Evolutionary conservation across 2,113 vertebrate genomes (phyloP), one percentile per base, ranked within the genome.

Genomic region (Uropsilus gracilis): DNA sequence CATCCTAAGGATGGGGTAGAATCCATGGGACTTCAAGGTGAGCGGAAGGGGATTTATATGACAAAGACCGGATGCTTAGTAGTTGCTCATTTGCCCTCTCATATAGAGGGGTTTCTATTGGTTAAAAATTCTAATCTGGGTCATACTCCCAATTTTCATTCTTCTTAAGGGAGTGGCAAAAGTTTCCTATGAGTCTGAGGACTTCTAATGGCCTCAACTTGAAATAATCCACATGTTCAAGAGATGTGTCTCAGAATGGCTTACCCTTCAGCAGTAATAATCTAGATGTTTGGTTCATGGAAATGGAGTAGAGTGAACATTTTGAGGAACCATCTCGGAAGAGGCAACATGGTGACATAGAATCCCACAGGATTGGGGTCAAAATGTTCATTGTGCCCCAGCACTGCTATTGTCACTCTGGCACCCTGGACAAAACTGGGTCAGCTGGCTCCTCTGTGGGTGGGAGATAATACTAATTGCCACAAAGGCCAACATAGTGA

Each of bases 351-450:
- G 20, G 32, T 24, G 80, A 42, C 34, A 0, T 20, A 22, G 44
- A 50, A n/a, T 32, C 30, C 0, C 28, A 28, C 3, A 26, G 46
- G 34, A 24, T 3, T 17, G 26, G 50, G 63, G 22, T 46, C 24
- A 22, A 55, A 82, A 34, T 18, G 26, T 73, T 44, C 14, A 0
- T 46, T 10, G 17, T 63, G 18, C n/a, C 48, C 16, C 28, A 37
- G 32, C 44, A 50, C 16, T 28, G 50, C 75, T 30, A 2, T 28
- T 63, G 5, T 12, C 46, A 4, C 32, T 76, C 9, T 63, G 55
- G 10, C 3, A 18, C 20, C 2, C 0, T 22, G 46, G 28, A 22
- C 8, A 34, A 42, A 20, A 32, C n/a, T 0, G 39, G 32, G 16
- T 24, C 57, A 50, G 3, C 53, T 78, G 68, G 34, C 44, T 61